Conservation (phyloP, 2,888 invertebrate genomes). For the Himalopsyche anomala region DNA sequence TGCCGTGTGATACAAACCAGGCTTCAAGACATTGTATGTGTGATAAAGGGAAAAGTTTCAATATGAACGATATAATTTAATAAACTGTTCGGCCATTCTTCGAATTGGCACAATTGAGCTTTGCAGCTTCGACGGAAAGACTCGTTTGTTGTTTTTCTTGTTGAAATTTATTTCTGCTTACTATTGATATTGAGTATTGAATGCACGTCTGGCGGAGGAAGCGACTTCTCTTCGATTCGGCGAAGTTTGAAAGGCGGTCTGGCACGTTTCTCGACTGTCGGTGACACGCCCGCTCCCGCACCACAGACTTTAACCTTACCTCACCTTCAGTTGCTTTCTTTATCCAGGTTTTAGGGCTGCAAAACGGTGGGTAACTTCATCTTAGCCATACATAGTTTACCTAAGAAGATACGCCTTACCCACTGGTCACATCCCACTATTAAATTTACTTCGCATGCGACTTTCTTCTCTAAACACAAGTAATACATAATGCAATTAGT, state of each 20-base stretch:
- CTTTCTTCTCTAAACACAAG: too few relatives aligned
- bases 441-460: too few relatives aligned
- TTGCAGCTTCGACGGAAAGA: slow-evolving; percentile 15
- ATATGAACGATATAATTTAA: slow-evolving; percentile 22
- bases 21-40: background rate
- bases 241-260: slow-evolving; percentile 37
- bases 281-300: slow-evolving; percentile 23
- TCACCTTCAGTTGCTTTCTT: slow-evolving; percentile 12
- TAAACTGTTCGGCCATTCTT: slow-evolving; percentile 8
- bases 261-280: slow-evolving; percentile 38
- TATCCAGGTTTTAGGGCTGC: background rate
- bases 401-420: too few relatives aligned
- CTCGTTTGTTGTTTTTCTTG: slow-evolving; percentile 29
- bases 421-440: too few relatives aligned
- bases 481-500: too few relatives aligned
- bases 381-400: background rate
- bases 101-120: slow-evolving; percentile 13
- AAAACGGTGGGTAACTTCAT: slow-evolving; percentile 3
- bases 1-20: background rate
- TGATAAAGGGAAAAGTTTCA: background rate
- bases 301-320: slow-evolving; percentile 29
- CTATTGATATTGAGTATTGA: slow-evolving; percentile 40
- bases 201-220: slow-evolving; percentile 40
- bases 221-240: slow-evolving; percentile 28
- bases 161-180: slow-evolving; percentile 40